Conservation (phyloP, 2,888 invertebrate species). For the Chymomyza fuscimana region DNA sequence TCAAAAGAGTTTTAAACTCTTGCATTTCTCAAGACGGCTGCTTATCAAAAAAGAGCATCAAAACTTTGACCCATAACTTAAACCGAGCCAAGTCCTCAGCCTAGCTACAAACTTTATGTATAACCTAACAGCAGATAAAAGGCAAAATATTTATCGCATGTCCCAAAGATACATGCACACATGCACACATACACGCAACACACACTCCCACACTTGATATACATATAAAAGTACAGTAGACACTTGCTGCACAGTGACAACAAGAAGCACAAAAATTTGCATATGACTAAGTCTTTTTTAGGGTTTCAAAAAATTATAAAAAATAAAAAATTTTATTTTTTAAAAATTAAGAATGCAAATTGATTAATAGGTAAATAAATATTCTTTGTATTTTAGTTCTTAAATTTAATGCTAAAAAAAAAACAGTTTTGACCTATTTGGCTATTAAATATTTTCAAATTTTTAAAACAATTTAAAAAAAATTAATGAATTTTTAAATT, state of each 20-base stretch:
- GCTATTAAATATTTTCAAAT: no score
- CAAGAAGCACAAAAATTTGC: no score
- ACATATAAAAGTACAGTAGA: neutral
- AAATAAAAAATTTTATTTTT: no score
- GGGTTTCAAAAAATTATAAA: no score
- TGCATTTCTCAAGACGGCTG: neutral
- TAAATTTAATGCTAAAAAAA: no score
- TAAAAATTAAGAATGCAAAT: no score
- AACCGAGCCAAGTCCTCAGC: neutral
- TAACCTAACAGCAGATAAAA: neutral
- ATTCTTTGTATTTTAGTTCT: no score
- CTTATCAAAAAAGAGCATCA: neutral
- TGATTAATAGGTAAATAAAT: no score
- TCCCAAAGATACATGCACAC: neutral
- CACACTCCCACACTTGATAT: neutral
- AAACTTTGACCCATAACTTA: neutral
- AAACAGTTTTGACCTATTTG: no score
- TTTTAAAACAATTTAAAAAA: no score
- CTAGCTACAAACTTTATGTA: neutral
- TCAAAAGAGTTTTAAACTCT: neutral
- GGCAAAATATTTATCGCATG: conserved; percentile 1
- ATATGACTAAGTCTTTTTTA: no score
- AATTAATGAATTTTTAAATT: no score
- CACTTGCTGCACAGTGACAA: neutral
- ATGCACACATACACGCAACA: neutral